phyloP scores from a whole-genome alignment of 2,113 vertebrate genomes.

The Myxocyprinus asiaticus region DNA sequence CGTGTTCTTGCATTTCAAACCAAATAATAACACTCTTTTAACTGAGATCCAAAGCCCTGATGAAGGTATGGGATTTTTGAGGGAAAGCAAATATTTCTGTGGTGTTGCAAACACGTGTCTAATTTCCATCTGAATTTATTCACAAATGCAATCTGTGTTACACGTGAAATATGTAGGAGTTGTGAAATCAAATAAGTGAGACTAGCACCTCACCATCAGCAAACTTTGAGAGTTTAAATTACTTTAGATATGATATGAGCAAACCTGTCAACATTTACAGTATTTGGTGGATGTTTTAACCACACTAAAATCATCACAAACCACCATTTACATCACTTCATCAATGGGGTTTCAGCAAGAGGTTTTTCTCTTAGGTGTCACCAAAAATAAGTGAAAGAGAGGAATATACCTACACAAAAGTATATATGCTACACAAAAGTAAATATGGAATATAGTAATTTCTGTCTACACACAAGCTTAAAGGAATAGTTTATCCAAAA shows the following conservation, averaged over 20 bases:
- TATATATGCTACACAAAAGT: too few species aligned
- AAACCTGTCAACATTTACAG: conserved; percentile 4
- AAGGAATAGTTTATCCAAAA: too few species aligned
- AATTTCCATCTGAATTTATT: conserved; percentile 42
- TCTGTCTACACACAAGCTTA: too few species aligned
- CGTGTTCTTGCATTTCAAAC: conserved; percentile 42
- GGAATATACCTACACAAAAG: too few species aligned
- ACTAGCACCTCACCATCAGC: conserved; percentile 11
- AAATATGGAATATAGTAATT: too few species aligned
- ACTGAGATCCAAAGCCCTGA: conserved; percentile 35
- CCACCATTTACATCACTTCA: not conserved
- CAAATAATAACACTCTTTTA: conserved; percentile 50
- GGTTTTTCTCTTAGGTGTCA: not conserved
- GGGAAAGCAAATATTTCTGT: conserved; percentile 37
- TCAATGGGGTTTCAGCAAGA: not conserved
- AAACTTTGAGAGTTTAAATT: conserved; percentile 22
- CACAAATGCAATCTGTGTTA: conserved; percentile 3
- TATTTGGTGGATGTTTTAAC: not conserved
- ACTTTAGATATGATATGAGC: not conserved
- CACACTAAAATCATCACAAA: not conserved
- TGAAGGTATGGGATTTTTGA: conserved; percentile 33
- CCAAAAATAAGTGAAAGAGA: not conserved
- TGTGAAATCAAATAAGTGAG: conserved; percentile 34
- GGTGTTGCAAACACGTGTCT: conserved; percentile 25
- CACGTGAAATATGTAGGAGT: conserved; percentile 25